Conservation (phyloP, 2,888 invertebrate species). For the Alentia gelatinosa region DNA sequence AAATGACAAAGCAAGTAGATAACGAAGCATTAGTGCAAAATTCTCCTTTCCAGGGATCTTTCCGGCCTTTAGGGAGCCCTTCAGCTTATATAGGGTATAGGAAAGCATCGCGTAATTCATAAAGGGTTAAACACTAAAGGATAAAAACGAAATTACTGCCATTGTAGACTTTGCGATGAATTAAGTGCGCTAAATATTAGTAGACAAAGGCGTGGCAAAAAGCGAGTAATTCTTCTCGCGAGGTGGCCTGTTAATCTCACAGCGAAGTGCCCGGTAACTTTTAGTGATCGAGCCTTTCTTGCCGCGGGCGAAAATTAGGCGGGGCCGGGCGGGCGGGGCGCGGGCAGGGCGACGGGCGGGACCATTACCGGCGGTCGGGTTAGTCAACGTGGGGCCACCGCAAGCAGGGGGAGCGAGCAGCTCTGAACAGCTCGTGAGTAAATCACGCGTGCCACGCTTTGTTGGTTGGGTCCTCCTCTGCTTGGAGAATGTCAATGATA, state of each 20-base stretch:
- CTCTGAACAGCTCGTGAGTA: slow-evolving; percentile 2
- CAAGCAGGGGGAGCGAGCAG: background rate
- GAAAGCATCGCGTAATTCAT: no score
- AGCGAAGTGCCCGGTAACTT: background rate
- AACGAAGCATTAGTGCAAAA: no score
- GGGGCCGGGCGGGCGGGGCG: background rate
- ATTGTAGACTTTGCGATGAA: no score
- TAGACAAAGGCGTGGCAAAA: background rate
- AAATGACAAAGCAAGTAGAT: no score
- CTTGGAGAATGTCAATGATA: slow-evolving; percentile 46
- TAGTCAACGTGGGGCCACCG: background rate
- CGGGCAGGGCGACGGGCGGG: background rate
- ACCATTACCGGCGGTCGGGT: background rate
- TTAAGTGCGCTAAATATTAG: background rate
- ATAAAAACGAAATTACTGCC: no score
- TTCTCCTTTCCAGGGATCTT: no score
- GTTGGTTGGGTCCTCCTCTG: background rate
- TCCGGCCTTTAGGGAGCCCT: no score
- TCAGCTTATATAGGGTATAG: no score
- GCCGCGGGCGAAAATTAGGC: background rate
- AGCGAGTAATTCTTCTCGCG: background rate
- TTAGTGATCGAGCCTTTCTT: background rate
- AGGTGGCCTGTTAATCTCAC: background rate
- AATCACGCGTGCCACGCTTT: background rate
- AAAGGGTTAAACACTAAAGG: no score